Conservation (phyloP, 53 echinoderm and acorn worm genomes). For the Echinometra lucunter region DNA sequence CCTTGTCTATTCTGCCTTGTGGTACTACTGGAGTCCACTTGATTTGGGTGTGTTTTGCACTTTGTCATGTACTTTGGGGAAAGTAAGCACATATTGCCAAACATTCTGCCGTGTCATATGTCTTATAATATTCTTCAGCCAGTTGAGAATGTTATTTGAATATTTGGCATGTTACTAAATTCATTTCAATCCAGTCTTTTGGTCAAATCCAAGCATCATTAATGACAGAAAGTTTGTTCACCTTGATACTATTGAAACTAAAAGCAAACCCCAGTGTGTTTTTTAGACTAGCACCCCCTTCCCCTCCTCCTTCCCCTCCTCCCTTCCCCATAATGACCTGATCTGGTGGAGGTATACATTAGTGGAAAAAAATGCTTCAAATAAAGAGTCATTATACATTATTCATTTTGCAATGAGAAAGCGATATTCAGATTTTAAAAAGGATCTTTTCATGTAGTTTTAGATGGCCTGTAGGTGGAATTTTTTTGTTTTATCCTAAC, state of each 20-base stretch:
- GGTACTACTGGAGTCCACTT: not conserved
- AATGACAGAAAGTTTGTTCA: too few species aligned
- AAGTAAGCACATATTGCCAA: not conserved
- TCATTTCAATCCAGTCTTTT: too few species aligned
- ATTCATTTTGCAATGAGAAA: not conserved
- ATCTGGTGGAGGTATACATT: not conserved
- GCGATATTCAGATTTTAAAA: not conserved
- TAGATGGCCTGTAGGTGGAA: not conserved
- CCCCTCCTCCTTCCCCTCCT: too few species aligned
- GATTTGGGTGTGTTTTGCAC: not conserved
- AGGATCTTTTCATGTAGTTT: not conserved
- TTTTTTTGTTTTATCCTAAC: not conserved
- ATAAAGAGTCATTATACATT: not conserved
- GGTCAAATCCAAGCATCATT: too few species aligned
- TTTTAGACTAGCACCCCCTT: not conserved
- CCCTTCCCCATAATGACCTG: too few species aligned
- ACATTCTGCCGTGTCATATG: not conserved
- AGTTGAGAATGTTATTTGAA: too few species aligned
- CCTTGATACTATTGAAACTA: too few species aligned
- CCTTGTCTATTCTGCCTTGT: not conserved
- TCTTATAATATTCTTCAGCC: not conserved
- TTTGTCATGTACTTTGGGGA: not conserved
- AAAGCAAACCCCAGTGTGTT: not conserved
- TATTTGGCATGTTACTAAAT: too few species aligned
- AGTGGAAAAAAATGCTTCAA: not conserved